phyloP scores from a whole-genome alignment of 2,113 vertebrate species.

The Corythornis madagascariensis region DNA sequence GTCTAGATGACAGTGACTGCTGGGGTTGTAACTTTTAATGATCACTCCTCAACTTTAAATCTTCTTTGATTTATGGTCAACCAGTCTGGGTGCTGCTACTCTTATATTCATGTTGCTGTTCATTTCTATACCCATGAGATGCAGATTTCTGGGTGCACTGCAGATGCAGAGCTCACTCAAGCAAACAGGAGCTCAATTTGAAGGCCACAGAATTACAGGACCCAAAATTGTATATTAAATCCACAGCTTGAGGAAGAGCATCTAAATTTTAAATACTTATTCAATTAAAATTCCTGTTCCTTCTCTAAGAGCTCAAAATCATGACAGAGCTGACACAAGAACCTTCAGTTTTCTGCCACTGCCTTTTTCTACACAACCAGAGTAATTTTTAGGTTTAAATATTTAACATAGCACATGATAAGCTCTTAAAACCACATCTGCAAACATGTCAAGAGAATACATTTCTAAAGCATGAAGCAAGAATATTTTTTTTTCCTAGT shows the following conservation, averaged over 20 bases:
- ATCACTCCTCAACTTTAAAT: not conserved
- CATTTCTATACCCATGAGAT: not conserved
- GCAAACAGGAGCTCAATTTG: not conserved
- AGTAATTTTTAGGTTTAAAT: not conserved
- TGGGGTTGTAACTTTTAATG: not conserved
- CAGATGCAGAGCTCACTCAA: not conserved
- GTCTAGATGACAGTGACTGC: not conserved
- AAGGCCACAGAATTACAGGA: not conserved
- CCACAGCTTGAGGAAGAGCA: not conserved
- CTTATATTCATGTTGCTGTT: not conserved
- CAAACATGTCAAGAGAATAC: conserved; percentile 19
- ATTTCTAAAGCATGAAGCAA: conserved; percentile 28
- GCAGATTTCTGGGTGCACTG: not conserved
- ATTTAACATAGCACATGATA: not conserved
- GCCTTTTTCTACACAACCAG: not conserved
- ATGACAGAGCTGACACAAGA: not conserved
- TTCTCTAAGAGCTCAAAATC: not conserved
- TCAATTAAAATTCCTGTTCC: not conserved
- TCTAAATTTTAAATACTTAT: not conserved
- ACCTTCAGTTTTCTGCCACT: not conserved
- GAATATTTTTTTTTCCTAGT: not conserved
- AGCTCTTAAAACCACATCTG: conserved; percentile 3
- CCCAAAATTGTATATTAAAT: not conserved
- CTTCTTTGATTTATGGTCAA: not conserved
- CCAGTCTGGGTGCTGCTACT: not conserved